Evolutionary conservation across 2,797 vertebrate genomes (phyloP), one percentile per base, ranked within the genome.

Genomic region (Gephyroberyx darwinii): DNA sequence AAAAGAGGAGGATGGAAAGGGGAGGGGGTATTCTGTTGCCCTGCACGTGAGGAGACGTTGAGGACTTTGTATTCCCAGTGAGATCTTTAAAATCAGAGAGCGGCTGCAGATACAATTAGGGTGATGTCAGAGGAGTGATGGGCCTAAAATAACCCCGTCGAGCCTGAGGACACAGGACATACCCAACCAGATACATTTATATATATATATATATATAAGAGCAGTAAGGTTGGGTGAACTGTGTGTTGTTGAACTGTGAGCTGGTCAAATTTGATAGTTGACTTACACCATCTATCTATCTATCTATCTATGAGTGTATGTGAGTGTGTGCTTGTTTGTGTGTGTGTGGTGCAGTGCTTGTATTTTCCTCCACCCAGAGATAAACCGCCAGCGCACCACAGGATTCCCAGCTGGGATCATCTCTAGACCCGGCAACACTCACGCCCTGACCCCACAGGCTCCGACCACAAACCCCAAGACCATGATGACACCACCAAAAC

Each of bases 401-500:
- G 52, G 65, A 85, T 90, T 85, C 77, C 76, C 76, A 69, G 48
- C 79, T 67, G 66, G 63, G 81, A 84, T 76, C 77, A 72, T 90
- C 83, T 81, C 64, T 61, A 51, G 57, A 79, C 70, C 69, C 45
- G 68, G 76, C 66, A 75, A 83, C 66, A 75, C 84, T 91, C 83
- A n/a, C 87, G 79, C 84, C 88, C 87, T 84, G 86, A 89, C 84
- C 85, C 80, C 69, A 75, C 45, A 73, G 63, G 33, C 79, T 83
- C 66, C 54, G 47, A 84, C 88, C 87, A 73, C 88, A 90, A 86
- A 71, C 80, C 85, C 74, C 72, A 79, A 82, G 65, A 80, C 78
- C 81, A 87, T 51, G 76, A 83, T 77, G 87, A 87, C 73, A 83
- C 79, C 72, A 68, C 20, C 56, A 84, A 80, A 82, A 71, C 73